Evolutionary conservation across 2,888 invertebrate genomes (phyloP), one percentile per base, ranked within the genome.

Genomic region (Oligia strigilis): DNA sequence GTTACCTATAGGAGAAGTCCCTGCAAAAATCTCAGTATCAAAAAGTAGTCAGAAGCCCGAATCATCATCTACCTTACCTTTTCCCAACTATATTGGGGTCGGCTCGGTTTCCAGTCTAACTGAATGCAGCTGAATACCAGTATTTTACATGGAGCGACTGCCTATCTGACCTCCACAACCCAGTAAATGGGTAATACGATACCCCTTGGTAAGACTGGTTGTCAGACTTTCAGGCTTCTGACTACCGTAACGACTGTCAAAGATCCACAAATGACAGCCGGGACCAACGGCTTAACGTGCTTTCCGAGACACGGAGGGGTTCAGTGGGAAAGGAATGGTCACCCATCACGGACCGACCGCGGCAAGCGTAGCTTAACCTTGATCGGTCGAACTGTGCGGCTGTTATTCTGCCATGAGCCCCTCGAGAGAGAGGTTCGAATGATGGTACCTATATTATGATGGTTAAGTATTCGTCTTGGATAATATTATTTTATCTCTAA

Each of bases 91-190:
- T 1, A 23, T 64, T n/a, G 19, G 46, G 66, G 14, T 19, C 36
- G 11, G 55, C 9, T 78, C 36, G 36, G 65, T 46, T 9, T 5
- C 66, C 13, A 46, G 36, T 78, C 46, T 36, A 6, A 46, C 55
- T 36, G 4, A 19, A 77, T 43, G 29, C 64, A 46, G 65, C 64
- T 36, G 36, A 46, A 55, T 36, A 55, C 14, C 55, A 65, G 55
- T 65, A n/a, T 78, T 78, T 65, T 64, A 43, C 72, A 52, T 52
- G 52, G 40, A 75, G 75, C 40, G 74, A 58, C 55, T 75, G 75
- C 75, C 29, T 46, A 43, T 55, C 75, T 58, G 49, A 52, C 49
- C 49, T 52, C 49, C 49, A 52, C 4, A 79, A 78, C 67, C 79
- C 80, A 79, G 4, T 3, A 1, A 46, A 2, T 55, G 13, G 78